Evolutionary conservation across 2,797 vertebrate species (phyloP).

Genomic region (Buceros bicornis): DNA sequence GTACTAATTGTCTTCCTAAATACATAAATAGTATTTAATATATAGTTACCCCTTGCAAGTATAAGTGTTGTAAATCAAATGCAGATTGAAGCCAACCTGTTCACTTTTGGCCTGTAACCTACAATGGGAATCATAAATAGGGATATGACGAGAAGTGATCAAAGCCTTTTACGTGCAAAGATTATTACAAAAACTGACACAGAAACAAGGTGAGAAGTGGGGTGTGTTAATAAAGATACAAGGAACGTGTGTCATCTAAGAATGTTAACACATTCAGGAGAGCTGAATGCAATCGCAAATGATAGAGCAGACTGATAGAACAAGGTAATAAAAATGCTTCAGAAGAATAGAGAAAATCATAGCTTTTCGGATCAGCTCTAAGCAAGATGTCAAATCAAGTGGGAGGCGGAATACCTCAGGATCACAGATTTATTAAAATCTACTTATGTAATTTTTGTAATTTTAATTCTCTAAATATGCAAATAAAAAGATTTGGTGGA

Average conservation of each 20-base stretch:
- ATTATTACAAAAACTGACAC: background rate
- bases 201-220: background rate
- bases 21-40: background rate
- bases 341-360: constrained; percentile 48
- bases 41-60: background rate
- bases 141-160: background rate
- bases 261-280: constrained; percentile 12
- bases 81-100: background rate
- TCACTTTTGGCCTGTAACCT: background rate
- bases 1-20: background rate
- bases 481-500: background rate
- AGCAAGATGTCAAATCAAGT: constrained; percentile 66
- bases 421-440: constrained; percentile 37
- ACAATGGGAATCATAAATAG: background rate
- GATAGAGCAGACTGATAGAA: constrained; percentile 50
- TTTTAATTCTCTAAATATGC: constrained; percentile 17
- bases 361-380: constrained; percentile 51
- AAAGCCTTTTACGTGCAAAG: background rate
- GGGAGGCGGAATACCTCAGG: constrained; percentile 40
- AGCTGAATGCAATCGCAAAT: constrained; percentile 27
- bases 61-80: background rate
- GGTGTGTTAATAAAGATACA: constrained; percentile 10
- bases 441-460: constrained; percentile 31
- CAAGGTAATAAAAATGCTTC: constrained; percentile 34
- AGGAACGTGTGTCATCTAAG: background rate